phyloP scores from a whole-genome alignment of 2,113 vertebrate genomes.

The Myxocyprinus asiaticus region DNA sequence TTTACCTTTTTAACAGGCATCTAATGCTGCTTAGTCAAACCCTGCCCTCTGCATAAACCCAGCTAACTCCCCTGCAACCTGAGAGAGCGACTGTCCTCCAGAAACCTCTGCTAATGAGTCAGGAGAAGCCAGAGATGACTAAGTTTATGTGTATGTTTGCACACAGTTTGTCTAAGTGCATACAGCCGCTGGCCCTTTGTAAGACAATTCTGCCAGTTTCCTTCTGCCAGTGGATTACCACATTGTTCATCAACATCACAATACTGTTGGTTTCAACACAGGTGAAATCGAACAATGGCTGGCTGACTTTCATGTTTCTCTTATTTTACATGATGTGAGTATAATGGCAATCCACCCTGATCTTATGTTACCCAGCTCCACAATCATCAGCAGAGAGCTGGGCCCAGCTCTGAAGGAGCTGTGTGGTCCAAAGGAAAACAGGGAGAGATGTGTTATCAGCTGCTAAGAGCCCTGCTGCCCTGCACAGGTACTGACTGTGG shows the following conservation, averaged over 20 bases:
- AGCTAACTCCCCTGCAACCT: not conserved
- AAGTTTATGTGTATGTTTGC: constrained; percentile 3
- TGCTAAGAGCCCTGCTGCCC: constrained; percentile 54
- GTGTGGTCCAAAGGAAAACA: constrained; percentile 63
- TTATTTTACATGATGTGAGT: constrained; percentile 67
- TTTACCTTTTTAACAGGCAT: not conserved
- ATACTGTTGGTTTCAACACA: constrained; percentile 1
- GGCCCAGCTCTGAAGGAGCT: constrained; percentile 66
- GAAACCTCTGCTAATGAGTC: not conserved
- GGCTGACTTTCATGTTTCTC: constrained; percentile 58
- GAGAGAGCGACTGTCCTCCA: not conserved
- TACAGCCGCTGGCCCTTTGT: not conserved
- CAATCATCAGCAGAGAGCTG: constrained; percentile 66
- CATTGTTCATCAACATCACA: constrained; percentile 40
- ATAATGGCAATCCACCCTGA: constrained; percentile 64
- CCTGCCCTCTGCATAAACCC: constrained; percentile 5
- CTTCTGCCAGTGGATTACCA: constrained; percentile 24
- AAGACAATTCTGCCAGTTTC: not conserved
- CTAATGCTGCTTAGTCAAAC: not conserved
- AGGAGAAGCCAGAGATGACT: constrained; percentile 28
- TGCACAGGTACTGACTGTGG: constrained; percentile 38
- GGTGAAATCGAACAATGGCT: constrained; percentile 61
- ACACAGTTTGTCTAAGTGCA: no score
- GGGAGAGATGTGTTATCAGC: constrained; percentile 63
- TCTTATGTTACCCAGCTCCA: constrained; percentile 65